Base-by-base conservation (phyloP, 1,140 invertebrate genomes). In the Carposina sasakii region DNA sequence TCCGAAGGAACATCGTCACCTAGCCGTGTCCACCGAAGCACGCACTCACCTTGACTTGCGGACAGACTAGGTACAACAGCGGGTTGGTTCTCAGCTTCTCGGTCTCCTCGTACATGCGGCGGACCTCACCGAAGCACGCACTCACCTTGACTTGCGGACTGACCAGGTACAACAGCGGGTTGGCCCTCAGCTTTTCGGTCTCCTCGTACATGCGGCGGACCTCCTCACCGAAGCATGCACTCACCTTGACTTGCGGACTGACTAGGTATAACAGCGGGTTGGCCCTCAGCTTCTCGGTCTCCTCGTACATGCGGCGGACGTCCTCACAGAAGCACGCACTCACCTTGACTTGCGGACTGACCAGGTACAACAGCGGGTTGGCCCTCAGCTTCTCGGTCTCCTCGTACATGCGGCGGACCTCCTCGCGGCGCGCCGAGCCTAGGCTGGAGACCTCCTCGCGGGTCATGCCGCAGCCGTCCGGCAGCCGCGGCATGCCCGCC, bases 271-370 rank as follows among this genome's bases (percentile, higher is more conserved):
- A 12, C 24, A 12, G 24, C 24, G 24, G 5, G 24, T 12, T 12
- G 24, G 12, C 24, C 24, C 24, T n/a, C 24, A 26, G 24, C 24
- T 6, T 26, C 12, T 5, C 5, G 24, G 12, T 12, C 24, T 26
- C 24, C 12, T 26, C 24, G 24, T 12, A 26, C 24, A 26, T 26
- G 20, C 17, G 6, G 37, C 3, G 8, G 13, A 8, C 89, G 48
- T 90, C 6, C 37, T 3, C 6, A 40, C 33, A 20, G 86, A 26
- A 5, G 24, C 5, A 6, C 12, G 12, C 12, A 34, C 87, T 88
- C 88, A 99, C 97, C 94, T 97, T 97, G 62, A 99, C 93, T 88
- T 95, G 92, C 64, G 96, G 96, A 93, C 95, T 97, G 90, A 96
- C 91, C 77, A 98, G 88, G 83, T 97, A 98, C 45, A 98, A 90